Evolutionary conservation across 2,797 vertebrate genomes (phyloP), one percentile per base, ranked within the genome.

Genomic region (Siniperca obscura): DNA sequence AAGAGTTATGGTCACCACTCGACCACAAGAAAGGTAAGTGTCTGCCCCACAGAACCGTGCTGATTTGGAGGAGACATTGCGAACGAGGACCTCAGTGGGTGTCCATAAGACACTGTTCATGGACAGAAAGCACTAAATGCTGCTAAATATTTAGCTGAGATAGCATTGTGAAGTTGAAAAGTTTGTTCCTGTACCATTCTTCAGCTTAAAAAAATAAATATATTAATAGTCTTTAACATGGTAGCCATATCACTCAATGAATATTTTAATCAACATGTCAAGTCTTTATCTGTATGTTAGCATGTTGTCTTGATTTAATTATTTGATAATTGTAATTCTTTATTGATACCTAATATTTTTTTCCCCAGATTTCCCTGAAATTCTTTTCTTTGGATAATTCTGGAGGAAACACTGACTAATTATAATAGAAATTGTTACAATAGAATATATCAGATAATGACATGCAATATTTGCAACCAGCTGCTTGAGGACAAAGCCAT

Each of bases 1-100:
- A 94, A 72, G 82, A 86, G 85, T 95, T 95, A 95, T 12, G 81
- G 88, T 87, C 88, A 88, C 90, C 70, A 62, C 62, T 76, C 59
- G 46, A 70, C 89, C 89, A 91, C 89, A 94, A 91, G 89, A 91
- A 93, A 92, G 89, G 75, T 74, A 82, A 86, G 76, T 78, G 88
- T 76, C 85, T 88, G 78, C 69, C 76, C 82, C 74, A 17, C 36
- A 78, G 83, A 80, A 89, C 78, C 74, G 53, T 12, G 62, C 0
- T 82, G 84, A 86, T 85, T 84, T 85, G 76, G 87, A 82, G 78
- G 73, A 87, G 86, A 88, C 74, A 30, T 61, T 10, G 80, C 8
- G 8, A 85, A 88, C 22, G 42, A 80, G 82, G 78, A 81, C 76
- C 85, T 57, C 86, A 76, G 82, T 81, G 84, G 75, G 82, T 75